phyloP scores from a whole-genome alignment of 2,797 vertebrate species.

The Poeciliopsis infans region DNA sequence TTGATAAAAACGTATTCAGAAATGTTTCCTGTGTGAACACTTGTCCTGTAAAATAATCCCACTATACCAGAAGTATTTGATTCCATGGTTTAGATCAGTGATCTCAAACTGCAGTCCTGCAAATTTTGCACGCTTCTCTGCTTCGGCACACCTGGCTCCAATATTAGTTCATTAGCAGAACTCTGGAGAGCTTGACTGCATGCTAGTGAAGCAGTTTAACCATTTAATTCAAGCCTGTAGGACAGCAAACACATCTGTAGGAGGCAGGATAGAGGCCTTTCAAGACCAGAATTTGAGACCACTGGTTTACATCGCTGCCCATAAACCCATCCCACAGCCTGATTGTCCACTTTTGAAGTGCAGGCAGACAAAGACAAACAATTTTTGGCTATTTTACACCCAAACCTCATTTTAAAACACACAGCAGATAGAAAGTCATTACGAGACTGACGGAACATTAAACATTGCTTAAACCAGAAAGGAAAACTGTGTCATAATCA shows the following conservation, averaged over 20 bases:
- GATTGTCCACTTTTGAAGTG: constrained; percentile 1
- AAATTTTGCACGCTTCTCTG: too few species aligned
- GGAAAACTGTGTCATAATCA: constrained; percentile 55
- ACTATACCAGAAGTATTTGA: not conserved
- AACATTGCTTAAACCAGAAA: constrained; percentile 45
- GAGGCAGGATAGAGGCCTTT: too few species aligned
- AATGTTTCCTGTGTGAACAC: not conserved
- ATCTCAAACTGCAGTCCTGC: not conserved
- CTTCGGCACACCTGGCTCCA: too few species aligned
- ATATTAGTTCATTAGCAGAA: too few species aligned
- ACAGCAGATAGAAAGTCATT: constrained; percentile 30
- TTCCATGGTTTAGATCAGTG: not conserved
- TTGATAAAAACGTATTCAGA: not conserved
- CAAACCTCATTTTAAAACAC: constrained; percentile 9
- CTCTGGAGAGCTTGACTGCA: too few species aligned
- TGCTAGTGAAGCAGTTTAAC: too few species aligned
- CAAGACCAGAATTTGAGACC: not conserved
- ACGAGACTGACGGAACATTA: constrained; percentile 26
- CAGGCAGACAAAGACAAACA: not conserved
- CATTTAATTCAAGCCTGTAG: too few species aligned
- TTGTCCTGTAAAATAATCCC: not conserved
- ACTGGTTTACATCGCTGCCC: not conserved
- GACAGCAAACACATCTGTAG: too few species aligned
- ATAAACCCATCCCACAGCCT: not conserved
- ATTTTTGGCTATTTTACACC: constrained; percentile 1